Evolutionary conservation across 1,140 invertebrate genomes (phyloP).

Genomic region (Acromyrmex charruanus): DNA sequence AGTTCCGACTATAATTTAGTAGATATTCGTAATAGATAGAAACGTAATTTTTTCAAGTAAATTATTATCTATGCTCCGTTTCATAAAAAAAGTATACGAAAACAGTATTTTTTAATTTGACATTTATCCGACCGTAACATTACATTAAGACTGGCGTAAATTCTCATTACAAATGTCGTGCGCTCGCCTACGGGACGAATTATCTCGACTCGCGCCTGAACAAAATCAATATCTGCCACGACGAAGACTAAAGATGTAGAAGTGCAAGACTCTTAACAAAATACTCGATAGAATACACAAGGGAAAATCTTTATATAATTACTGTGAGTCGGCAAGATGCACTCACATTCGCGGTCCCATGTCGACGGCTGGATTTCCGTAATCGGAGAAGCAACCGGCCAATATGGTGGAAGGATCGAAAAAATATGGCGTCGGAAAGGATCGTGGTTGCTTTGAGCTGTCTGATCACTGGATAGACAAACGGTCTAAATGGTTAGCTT

Average conservation of each 20-base stretch:
- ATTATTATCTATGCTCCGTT: neutral
- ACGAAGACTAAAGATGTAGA: neutral
- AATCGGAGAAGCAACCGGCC: slow-evolving; percentile 71
- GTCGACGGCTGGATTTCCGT: slow-evolving; percentile 74
- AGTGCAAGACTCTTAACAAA: neutral
- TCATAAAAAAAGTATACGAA: neutral
- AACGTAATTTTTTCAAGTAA: neutral
- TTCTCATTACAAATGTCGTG: slow-evolving; percentile 28
- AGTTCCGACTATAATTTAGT: neutral
- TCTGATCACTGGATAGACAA: slow-evolving; percentile 78
- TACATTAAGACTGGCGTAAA: neutral
- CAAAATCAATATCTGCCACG: slow-evolving; percentile 38
- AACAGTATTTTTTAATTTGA: slow-evolving; percentile 9
- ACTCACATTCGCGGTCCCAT: slow-evolving; percentile 14
- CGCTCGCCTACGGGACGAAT: slow-evolving; percentile 14
- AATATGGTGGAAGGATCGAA: slow-evolving; percentile 69
- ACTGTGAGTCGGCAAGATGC: neutral
- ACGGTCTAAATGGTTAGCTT: slow-evolving; percentile 75
- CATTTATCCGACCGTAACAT: neutral
- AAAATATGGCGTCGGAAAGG: slow-evolving; percentile 77
- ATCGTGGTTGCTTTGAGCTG: slow-evolving; percentile 64
- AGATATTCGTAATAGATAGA: neutral
- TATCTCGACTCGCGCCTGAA: slow-evolving; percentile 21
- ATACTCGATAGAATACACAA: neutral
- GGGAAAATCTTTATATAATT: slow-evolving; percentile 9